Evolutionary conservation across 2,888 invertebrate genomes (phyloP).

Genomic region (Cactoblastis cactorum): DNA sequence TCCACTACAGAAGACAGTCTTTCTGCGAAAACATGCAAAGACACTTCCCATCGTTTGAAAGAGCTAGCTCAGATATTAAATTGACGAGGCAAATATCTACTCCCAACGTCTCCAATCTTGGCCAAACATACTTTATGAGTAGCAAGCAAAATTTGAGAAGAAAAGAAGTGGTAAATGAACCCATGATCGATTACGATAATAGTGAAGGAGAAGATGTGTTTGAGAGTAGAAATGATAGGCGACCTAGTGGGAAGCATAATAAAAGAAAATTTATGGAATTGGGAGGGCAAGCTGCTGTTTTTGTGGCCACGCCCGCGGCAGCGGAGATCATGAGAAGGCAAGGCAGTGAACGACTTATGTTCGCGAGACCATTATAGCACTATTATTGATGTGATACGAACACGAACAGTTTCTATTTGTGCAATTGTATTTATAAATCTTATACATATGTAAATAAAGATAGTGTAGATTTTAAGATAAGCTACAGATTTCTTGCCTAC

Average conservation of each 20-base stretch:
- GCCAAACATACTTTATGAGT: constrained; percentile 57
- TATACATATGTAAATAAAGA: constrained; percentile 21
- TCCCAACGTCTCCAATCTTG: constrained; percentile 54
- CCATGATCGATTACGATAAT: constrained; percentile 71
- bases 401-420: constrained; percentile 23
- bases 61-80: constrained; percentile 40
- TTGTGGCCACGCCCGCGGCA: constrained; percentile 65
- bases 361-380: constrained; percentile 58
- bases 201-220: constrained; percentile 71
- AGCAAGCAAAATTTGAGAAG: constrained; percentile 52
- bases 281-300: constrained; percentile 60
- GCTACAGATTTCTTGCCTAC: constrained; percentile 25
- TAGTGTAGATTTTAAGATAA: constrained; percentile 22
- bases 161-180: constrained; percentile 61
- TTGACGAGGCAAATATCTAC: constrained; percentile 60
- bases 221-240: constrained; percentile 58
- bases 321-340: constrained; percentile 69
- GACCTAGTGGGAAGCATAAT: constrained; percentile 43
- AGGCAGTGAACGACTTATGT: constrained; percentile 65
- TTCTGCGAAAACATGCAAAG: constrained; percentile 68
- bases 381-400: constrained; percentile 17
- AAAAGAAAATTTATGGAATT: constrained; percentile 65
- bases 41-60: constrained; percentile 59
- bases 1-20: constrained; percentile 57
- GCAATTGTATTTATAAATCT: constrained; percentile 22